Percentiles rank a stretch among this genome's conserved stretches.
These are phyloP conservation scores for Paradisaea rubra DNA, from an alignment of 2,113 vertebrate species.

Conservation along the genomic window DNA sequence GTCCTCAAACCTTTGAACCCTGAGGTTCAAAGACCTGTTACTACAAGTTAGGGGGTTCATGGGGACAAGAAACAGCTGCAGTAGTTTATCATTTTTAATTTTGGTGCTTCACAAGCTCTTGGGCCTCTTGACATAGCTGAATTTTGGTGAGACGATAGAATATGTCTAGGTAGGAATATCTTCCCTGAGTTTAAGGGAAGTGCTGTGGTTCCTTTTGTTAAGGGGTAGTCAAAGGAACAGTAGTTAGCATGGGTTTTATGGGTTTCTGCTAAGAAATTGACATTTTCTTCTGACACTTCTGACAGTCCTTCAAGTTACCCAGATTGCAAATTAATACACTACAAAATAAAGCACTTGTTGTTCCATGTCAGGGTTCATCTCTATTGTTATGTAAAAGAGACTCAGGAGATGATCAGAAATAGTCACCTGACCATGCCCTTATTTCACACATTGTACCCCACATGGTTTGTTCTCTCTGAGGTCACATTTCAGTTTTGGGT, in stretches of 20 bases:
- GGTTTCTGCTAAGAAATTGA: background rate
- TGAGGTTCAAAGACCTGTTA: background rate
- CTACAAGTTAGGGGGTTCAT: background rate
- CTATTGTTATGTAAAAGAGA: background rate
- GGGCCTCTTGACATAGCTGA: background rate
- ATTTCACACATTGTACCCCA: background rate
- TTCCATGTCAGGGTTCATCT: background rate
- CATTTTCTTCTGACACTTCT: background rate
- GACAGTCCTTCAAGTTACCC: background rate
- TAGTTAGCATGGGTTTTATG: background rate
- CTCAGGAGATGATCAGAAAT: background rate
- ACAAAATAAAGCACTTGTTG: background rate
- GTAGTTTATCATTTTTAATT: background rate
- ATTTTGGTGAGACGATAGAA: background rate
- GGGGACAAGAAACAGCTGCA: background rate
- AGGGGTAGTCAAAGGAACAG: background rate
- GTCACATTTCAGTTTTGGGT: background rate
- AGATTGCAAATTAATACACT: background rate
- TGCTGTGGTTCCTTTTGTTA: background rate
- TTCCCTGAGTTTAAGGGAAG: background rate
- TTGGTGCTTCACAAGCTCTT: background rate
- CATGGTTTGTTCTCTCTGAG: background rate
- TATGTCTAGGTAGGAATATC: background rate
- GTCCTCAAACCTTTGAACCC: background rate
- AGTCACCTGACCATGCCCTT: rapidly evolving